Conservation (phyloP, 2,113 vertebrate genomes). For the Calyptommatus sinebrachiatus region DNA sequence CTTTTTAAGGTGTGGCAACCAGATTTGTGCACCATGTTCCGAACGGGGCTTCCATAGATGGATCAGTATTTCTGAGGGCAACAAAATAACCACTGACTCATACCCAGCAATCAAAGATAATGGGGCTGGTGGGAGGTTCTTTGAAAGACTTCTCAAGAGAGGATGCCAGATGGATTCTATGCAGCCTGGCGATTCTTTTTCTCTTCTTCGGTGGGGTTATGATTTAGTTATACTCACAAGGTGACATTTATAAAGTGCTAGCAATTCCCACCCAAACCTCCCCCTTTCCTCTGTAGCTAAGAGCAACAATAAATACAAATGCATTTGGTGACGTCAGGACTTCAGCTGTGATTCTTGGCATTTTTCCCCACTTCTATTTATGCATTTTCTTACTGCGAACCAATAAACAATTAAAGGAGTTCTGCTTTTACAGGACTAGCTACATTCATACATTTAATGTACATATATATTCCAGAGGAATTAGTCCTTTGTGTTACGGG, state of each 20-base stretch:
- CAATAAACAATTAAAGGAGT: conserved; percentile 52
- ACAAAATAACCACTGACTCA: too few species aligned
- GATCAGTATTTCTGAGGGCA: too few species aligned
- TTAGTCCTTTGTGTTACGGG: too few species aligned
- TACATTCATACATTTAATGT: conserved; percentile 54
- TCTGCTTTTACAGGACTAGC: conserved; percentile 41
- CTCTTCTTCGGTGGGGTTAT: neutral
- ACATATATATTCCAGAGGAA: neutral
- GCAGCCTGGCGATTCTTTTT: neutral
- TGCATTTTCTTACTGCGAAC: conserved; percentile 51
- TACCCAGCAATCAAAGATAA: too few species aligned
- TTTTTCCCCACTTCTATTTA: conserved; percentile 40
- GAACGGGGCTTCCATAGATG: too few species aligned
- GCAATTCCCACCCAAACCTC: neutral
- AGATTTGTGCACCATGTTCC: too few species aligned
- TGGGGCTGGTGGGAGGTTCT: too few species aligned
- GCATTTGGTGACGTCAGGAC: neutral
- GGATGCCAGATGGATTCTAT: neutral
- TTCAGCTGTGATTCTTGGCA: neutral
- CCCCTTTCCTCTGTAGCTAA: neutral
- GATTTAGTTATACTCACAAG: neutral
- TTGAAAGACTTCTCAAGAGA: too few species aligned
- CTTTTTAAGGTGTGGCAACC: too few species aligned
- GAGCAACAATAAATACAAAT: neutral
- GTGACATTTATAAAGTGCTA: neutral